These are phyloP conservation scores for Pica pica DNA, from an alignment of 2,113 vertebrate genomes.

Conservation along the genomic window DNA sequence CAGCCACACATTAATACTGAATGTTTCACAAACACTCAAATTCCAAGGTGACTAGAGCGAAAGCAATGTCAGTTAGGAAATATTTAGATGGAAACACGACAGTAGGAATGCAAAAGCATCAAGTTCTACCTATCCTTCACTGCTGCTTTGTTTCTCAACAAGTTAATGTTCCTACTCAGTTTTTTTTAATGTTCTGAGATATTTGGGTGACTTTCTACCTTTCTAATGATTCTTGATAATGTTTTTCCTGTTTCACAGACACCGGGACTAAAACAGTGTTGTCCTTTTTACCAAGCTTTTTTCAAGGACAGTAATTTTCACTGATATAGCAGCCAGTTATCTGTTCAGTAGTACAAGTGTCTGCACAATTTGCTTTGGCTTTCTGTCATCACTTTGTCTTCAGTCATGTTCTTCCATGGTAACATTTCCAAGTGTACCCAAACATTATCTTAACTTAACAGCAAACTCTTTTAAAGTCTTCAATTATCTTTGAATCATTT, in stretches of 20 bases:
- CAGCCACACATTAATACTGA: neutral
- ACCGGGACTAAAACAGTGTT: neutral
- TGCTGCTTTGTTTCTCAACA: neutral
- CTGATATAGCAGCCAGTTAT: neutral
- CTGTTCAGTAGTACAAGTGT: neutral
- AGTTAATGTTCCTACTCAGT: neutral
- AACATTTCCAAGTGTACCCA: neutral
- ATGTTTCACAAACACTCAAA: neutral
- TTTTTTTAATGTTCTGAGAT: neutral
- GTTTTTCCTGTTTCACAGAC: neutral
- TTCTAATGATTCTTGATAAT: neutral
- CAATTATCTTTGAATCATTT: neutral
- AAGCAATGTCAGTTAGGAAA: neutral
- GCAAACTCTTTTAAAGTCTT: neutral
- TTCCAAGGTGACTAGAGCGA: neutral
- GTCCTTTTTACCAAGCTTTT: neutral
- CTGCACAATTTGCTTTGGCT: neutral
- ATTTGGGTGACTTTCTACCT: neutral
- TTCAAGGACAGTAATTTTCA: neutral
- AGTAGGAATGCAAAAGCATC: neutral
- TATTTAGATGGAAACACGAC: neutral
- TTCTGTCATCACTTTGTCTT: neutral
- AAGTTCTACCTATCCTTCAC: neutral
- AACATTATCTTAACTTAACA: neutral
- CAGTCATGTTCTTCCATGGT: rapidly evolving